phyloP scores from a whole-genome alignment of 2,888 invertebrate genomes.

The Tenthredo scrophulariae region DNA sequence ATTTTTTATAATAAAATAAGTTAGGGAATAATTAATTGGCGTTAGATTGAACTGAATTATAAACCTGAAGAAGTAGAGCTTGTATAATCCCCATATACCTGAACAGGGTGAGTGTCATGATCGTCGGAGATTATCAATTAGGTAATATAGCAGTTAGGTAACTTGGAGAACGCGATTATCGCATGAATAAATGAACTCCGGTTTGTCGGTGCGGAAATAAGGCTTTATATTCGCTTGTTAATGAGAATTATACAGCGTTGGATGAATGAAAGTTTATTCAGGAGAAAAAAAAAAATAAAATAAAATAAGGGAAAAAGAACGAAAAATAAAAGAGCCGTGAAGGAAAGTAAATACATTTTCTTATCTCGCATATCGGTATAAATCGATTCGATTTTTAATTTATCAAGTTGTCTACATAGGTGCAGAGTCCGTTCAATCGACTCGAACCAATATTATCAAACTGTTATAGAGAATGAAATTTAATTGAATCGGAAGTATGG shows the following conservation, averaged over 20 bases:
- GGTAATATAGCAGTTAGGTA: background rate
- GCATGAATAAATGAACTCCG: background rate
- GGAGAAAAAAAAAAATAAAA: background rate
- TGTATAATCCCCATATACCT: background rate
- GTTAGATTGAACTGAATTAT: background rate
- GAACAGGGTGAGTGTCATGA: background rate
- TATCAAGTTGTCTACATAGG: background rate
- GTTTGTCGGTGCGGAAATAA: constrained; percentile 19
- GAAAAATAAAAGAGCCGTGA: background rate
- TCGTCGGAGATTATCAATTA: constrained; percentile 5
- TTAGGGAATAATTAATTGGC: background rate
- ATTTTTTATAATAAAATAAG: background rate
- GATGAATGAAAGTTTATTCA: constrained; percentile 1
- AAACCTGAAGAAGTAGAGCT: background rate
- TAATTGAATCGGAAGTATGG: background rate
- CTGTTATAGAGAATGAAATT: background rate
- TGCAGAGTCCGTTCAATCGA: background rate
- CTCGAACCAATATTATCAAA: background rate
- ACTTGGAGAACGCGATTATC: constrained; percentile 31
- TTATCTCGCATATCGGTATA: background rate
- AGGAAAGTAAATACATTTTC: background rate
- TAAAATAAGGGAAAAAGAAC: background rate
- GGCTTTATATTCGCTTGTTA: constrained; percentile 1
- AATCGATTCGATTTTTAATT: constrained; percentile 1
- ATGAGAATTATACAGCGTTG: constrained; percentile 26